Evolutionary conservation across 2,888 invertebrate genomes (phyloP).

Genomic region (Epirrhoe tristata): DNA sequence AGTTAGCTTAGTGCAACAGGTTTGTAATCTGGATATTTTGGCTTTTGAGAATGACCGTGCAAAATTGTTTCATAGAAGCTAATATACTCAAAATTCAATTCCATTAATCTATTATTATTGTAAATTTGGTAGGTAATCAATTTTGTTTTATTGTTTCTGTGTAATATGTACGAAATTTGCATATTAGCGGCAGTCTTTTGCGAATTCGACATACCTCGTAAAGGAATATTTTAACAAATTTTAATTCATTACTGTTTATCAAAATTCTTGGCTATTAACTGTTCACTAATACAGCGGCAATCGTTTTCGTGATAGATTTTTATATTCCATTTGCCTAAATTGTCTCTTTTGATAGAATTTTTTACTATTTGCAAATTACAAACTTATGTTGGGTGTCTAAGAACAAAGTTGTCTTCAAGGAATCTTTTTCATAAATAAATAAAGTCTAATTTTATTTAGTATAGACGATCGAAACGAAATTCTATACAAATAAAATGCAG

Average conservation of each 20-base stretch:
- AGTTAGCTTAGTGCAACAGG: slow-evolving; percentile 36
- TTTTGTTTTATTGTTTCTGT: slow-evolving; percentile 46
- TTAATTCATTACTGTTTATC: slow-evolving; percentile 1
- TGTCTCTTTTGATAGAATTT: not conserved
- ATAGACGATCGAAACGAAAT: too few relatives aligned
- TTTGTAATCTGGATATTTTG: slow-evolving; percentile 32
- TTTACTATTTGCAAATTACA: too few relatives aligned
- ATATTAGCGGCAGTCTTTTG: slow-evolving; percentile 33
- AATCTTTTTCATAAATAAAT: too few relatives aligned
- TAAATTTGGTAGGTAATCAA: slow-evolving; percentile 36
- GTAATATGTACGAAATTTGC: slow-evolving; percentile 43
- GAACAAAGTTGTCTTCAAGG: too few relatives aligned
- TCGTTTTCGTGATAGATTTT: not conserved
- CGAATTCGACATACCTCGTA: slow-evolving; percentile 12
- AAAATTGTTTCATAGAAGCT: slow-evolving; percentile 38
- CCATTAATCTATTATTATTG: slow-evolving; percentile 33
- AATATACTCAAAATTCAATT: slow-evolving; percentile 26
- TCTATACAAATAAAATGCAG: too few relatives aligned
- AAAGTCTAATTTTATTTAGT: too few relatives aligned
- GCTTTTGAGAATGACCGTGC: slow-evolving; percentile 34
- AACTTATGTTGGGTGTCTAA: too few relatives aligned
- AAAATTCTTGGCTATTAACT: not conserved
- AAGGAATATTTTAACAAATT: slow-evolving; percentile 8
- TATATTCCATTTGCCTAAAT: not conserved
- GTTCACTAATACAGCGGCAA: not conserved